Evolutionary conservation across 2,797 vertebrate genomes (phyloP).

Genomic region (Hybognathus amarus): DNA sequence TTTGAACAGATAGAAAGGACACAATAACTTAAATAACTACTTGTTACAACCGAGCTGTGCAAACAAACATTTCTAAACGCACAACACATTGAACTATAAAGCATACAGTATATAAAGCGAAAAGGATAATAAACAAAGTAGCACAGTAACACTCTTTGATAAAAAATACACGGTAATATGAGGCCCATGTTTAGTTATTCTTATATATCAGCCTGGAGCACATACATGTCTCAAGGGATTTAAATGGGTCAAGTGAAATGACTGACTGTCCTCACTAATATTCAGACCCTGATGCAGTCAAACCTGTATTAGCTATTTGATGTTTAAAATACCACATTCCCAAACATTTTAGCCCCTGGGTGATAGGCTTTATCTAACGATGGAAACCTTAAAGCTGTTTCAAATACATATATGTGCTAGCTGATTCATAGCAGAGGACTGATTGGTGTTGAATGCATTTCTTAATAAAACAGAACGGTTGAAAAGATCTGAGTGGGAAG

Average conservation of each 20-base stretch:
- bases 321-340: conserved; percentile 6
- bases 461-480: not conserved
- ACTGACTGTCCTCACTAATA: not conserved
- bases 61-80: not conserved
- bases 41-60: not conserved
- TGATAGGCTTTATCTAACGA: not conserved
- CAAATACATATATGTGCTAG: not conserved
- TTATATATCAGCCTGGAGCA: not conserved
- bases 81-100: not conserved
- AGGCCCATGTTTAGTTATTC: not conserved
- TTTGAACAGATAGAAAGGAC: conserved; percentile 51
- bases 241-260: conserved; percentile 12
- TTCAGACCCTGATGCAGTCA: conserved; percentile 5
- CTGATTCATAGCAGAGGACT: not conserved
- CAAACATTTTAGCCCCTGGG: not conserved
- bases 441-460: conserved; percentile 12
- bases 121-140: not conserved
- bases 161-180: not conserved
- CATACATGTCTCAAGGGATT: conserved; percentile 18
- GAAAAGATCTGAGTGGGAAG: conserved; percentile 4
- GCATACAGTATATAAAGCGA: too few relatives aligned
- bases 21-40: conserved; percentile 25
- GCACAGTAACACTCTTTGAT: not conserved
- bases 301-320: conserved; percentile 16
- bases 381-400: not conserved